These are phyloP conservation scores for Diachasmimorpha longicaudata DNA, from an alignment of 1,140 invertebrate genomes.

Conservation along the genomic window DNA sequence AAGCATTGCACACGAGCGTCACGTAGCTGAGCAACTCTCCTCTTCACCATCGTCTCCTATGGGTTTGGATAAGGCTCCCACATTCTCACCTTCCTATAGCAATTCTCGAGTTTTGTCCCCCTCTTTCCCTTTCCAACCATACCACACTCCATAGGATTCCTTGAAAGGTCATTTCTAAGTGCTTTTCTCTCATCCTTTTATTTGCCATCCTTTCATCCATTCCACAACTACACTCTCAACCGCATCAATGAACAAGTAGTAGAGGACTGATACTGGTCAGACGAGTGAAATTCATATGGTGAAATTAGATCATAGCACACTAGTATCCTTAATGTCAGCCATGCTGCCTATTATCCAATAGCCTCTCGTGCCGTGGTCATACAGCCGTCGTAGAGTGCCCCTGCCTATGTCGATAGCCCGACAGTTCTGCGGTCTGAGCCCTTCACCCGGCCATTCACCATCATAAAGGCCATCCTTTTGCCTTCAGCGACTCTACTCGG, in stretches of 20 bases:
- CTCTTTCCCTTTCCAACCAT: too few species aligned
- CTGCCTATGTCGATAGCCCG: slow-evolving; percentile 54
- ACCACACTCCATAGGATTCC: neutral
- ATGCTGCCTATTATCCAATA: slow-evolving; percentile 41
- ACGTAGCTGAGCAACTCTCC: slow-evolving; percentile 36
- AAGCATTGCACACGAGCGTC: slow-evolving; percentile 36
- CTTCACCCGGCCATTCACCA: neutral
- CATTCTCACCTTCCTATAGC: slow-evolving; percentile 44
- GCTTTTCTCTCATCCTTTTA: neutral
- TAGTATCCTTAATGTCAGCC: slow-evolving; percentile 51
- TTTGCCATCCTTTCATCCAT: slow-evolving; percentile 29
- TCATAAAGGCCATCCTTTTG: slow-evolving; percentile 45
- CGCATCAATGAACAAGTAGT: neutral
- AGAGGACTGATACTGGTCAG: neutral
- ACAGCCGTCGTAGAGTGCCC: neutral
- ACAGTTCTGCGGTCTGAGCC: slow-evolving; percentile 18
- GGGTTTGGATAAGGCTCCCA: slow-evolving; percentile 42
- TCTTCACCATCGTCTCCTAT: neutral
- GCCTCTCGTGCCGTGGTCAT: slow-evolving; percentile 9
- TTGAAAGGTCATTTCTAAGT: neutral
- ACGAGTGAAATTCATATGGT: neutral
- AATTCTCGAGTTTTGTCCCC: slow-evolving; percentile 29
- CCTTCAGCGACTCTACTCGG: neutral
- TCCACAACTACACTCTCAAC: neutral
- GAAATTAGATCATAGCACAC: slow-evolving; percentile 28